A percentile compares a stretch with the other conserved stretches of the same genome.
Conservation (phyloP, 2,113 vertebrate species). For the Dendropsophus ebraccatus region DNA sequence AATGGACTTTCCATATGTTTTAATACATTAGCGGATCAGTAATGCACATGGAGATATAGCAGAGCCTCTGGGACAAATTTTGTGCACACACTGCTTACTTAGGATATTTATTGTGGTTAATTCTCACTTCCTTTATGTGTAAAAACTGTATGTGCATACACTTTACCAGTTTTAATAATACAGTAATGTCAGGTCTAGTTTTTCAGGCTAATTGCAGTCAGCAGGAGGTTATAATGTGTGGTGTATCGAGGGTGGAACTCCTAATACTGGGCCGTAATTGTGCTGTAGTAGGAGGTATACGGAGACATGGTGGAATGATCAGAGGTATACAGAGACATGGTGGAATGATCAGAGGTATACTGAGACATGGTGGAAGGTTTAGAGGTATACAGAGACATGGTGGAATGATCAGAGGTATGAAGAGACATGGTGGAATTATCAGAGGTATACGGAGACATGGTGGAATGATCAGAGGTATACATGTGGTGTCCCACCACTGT, state of each 20-base stretch:
- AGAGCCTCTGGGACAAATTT: conserved; percentile 28
- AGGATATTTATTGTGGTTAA: conserved; percentile 34
- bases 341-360: no score
- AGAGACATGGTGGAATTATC: no score
- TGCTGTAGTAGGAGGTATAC: no score
- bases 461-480: no score
- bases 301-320: no score
- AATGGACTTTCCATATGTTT: conserved; percentile 17
- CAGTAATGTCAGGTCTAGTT: conserved; percentile 9
- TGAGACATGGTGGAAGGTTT: no score
- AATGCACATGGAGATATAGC: conserved; percentile 28
- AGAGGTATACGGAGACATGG: no score
- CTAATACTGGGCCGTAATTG: neutral
- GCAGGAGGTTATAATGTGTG: neutral
- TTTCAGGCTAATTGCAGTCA: neutral
- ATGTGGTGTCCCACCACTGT: no score
- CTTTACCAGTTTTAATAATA: conserved; percentile 47
- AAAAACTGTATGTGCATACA: conserved; percentile 18
- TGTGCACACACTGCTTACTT: conserved; percentile 2
- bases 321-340: no score
- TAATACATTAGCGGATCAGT: conserved; percentile 10
- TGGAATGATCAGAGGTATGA: no score
- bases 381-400: no score
- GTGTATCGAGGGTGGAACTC: neutral
- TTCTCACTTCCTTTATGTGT: conserved; percentile 30